Base-by-base conservation (phyloP, 1,140 invertebrate species). In the Leptinotarsa defecta region DNA sequence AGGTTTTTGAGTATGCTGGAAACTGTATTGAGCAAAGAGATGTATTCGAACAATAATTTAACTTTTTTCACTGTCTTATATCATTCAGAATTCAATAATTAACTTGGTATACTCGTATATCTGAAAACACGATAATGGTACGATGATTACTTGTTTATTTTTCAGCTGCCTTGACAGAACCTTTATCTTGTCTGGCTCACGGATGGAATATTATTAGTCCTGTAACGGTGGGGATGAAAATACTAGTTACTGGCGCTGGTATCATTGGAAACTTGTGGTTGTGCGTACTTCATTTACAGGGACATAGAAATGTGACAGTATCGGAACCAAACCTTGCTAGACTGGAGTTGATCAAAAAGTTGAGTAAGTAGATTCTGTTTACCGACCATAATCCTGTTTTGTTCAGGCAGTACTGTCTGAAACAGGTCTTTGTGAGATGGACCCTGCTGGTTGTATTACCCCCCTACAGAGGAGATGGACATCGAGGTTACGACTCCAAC, bases 261-360 rank as follows among this genome's bases (percentile, higher is more conserved):
- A 92, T 93, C 64, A 92, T 93, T 78, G 92, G 92, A 79, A 90
- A 92, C 75, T 83, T 93, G 2, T 93, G 91, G 91, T 80, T 89
- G 0, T 88, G 86, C 13, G 80, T 90, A 0, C 84, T 93, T 3
- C 91, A 93, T 82, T 85, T 90, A 2, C 89, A 90, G 62, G 92
- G 92, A 0, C 90, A 92, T 77, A 87, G 89, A 49, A 90, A 89
- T 3, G 91, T 93, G 0, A 91, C 89, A 0, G 85, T 93, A 8
- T 90, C 89, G 11, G 92, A 93, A 79, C 89, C 89, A 73, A 90
- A 91, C 76, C 81, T 86, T 13, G 81, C 84, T 57, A 86, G 92
- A 70, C 83, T 89, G 22, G 81, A 88, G 2, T 83, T 89, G 6
- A 85, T 89, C 0, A 84, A 89, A 61, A 88, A 88, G 80, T 83